These are phyloP conservation scores for Aleadryas rufinucha DNA, from an alignment of 2,113 vertebrate species.

Conservation along the genomic window DNA sequence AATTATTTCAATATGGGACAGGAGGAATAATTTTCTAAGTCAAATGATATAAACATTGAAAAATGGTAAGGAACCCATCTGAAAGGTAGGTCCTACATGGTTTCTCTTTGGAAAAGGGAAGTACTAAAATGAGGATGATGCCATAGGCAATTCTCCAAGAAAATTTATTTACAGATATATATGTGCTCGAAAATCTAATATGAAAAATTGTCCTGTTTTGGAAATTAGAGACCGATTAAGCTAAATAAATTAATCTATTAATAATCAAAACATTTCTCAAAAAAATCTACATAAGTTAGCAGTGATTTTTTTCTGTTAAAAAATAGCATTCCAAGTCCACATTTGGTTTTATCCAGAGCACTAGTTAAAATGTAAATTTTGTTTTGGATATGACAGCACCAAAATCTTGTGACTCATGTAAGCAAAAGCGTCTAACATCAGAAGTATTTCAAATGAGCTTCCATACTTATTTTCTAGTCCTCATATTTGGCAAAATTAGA, in stretches of 20 bases:
- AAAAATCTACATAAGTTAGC: accelerated
- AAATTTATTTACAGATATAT: not conserved
- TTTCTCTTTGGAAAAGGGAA: not conserved
- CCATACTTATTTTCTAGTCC: not conserved
- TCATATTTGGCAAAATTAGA: not conserved
- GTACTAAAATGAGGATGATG: not conserved
- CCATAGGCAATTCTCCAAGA: not conserved
- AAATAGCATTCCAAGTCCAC: not conserved
- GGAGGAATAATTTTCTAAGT: slow-evolving; percentile 7
- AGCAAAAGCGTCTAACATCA: not conserved
- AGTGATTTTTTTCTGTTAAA: not conserved
- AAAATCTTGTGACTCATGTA: not conserved
- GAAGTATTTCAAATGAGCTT: not conserved
- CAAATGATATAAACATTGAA: slow-evolving; percentile 22
- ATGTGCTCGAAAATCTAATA: not conserved
- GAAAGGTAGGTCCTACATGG: not conserved
- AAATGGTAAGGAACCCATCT: not conserved
- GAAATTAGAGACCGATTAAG: not conserved
- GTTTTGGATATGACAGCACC: not conserved
- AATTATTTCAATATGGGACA: slow-evolving; percentile 16
- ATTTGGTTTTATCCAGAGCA: not conserved
- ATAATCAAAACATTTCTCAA: not conserved
- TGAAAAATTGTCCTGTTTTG: not conserved
- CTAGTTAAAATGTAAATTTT: not conserved
- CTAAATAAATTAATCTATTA: not conserved